Base-by-base conservation (phyloP, 30 jellyfish, hydroid and myxozoan species). In the Cassiopea xamachana region DNA sequence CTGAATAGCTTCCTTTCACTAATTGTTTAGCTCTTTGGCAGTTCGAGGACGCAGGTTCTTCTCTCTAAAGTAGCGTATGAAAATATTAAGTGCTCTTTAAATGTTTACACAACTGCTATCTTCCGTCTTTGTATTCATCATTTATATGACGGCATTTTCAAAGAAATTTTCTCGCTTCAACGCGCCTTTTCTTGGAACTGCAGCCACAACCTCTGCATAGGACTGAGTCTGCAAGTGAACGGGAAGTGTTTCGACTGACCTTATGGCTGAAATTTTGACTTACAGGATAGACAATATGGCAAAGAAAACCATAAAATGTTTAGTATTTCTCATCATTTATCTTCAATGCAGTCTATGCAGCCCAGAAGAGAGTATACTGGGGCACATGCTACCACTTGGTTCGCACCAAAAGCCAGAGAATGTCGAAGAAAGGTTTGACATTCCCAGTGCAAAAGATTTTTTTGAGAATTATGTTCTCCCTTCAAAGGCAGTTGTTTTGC, bases 301-400 rank as follows among this genome's bases (percentile, higher is more conserved):
- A 2, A 17, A 9, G 8, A 17, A 14, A 4, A 7, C 15, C 43
- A 9, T 64, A 17, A 64, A 17, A 64, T 64, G 19, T 7, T 64
- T 64, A 16, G 6, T 51, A 15, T 1, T 78, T 6, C 55, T 78
- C 51, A 17, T 43, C 15, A 51, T n/a, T 10, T 44, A 2, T n/a
- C 18, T 12, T 16, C 75, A 50, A 4, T 39, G 7, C 51, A 48
- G 75, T 60, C 55, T 39, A 1, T 48, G 55, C 74, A 60, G 48
- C 1, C 18, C 46, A 12, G 16, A 10, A 12, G 75, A 50, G 9
- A 51, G 60, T 43, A 46, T 62, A 1, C 17, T 71, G 77, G 94
- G 94, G 69, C 98, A 94, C 59, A 18, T 89, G 88, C 69, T 82
- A 79, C 98, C 98, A 12, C 87, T 94, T 71, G 98, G 98, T 2